Base-by-base conservation (phyloP, 2,888 invertebrate genomes). In the Fragum whitleyi region DNA sequence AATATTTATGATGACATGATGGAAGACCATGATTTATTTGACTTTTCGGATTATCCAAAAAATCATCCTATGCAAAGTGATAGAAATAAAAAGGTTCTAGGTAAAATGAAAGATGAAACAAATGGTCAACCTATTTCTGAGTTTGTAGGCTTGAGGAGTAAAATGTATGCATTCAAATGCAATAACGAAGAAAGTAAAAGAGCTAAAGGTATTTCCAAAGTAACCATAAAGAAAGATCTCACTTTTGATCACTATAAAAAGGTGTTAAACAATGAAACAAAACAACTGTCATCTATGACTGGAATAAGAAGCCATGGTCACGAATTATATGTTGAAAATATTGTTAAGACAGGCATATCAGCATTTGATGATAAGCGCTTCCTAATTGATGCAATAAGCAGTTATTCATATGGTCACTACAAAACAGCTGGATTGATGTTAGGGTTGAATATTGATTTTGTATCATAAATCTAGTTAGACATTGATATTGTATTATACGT, bases 201-300 rank as follows among this genome's bases (percentile, higher is more conserved):
- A n/a, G 53, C 53, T 14, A 53, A 53, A 53, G 53, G 32, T n/a
- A n/a, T n/a, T n/a, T n/a, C n/a, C n/a, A n/a, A n/a, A n/a, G n/a
- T n/a, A n/a, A n/a, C n/a, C n/a, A 59, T 75, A n/a, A 36, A 75
- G 21, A 75, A 75, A 26, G 57, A 68, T 28, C 21, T 75, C 5
- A 6, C 7, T 16, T 59, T 59, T 75, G 42, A 57, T 9, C 6
- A 42, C 21, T 75, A 68, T 59, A 67, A 74, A 53, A 53, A 74
- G 23, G 42, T 47, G 9, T 29, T 72, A n/a, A 39, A 59, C 28
- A 47, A 51, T 65, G 74, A 74, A 65, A 62, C 51, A 32, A 21
- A 26, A 21, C 42, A 21, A 21, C 51, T 51, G 28, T 65, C 62
- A 19, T 29, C 47, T 11, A 65, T 74, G 53, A 29, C 65, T 21